These are phyloP conservation scores for Pasiphila rectangulata DNA, from an alignment of 2,888 invertebrate genomes.

Conservation along the genomic window DNA sequence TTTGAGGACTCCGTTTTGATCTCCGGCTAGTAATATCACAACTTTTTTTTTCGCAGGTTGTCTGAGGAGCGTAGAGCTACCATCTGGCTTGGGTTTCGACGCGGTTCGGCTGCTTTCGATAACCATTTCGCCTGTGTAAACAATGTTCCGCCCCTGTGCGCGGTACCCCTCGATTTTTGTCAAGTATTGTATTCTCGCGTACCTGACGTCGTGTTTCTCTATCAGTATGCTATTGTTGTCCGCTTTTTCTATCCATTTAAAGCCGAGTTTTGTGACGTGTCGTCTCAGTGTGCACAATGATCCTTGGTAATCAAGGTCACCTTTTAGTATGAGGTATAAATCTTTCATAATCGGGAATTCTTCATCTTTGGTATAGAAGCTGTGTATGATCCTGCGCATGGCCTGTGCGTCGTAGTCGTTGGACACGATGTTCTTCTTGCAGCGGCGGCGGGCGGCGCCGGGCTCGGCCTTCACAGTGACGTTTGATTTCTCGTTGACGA, in stretches of 20 bases:
- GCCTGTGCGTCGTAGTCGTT: slow-evolving; percentile 40
- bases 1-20: slow-evolving; percentile 33
- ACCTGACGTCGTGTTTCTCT: slow-evolving; percentile 42
- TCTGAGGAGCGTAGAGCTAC: slow-evolving; percentile 39
- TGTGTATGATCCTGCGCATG: slow-evolving; percentile 40
- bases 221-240: slow-evolving; percentile 40
- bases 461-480: slow-evolving; percentile 33
- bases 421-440: slow-evolving; percentile 36
- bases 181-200: slow-evolving; percentile 39
- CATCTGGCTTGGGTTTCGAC: slow-evolving; percentile 40
- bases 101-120: slow-evolving; percentile 40
- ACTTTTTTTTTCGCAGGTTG: slow-evolving; percentile 40
- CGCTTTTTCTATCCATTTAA: slow-evolving; percentile 44
- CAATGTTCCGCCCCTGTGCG: slow-evolving; percentile 37
- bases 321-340: slow-evolving; percentile 40
- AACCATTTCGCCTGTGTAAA: slow-evolving; percentile 39
- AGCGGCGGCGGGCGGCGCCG: slow-evolving; percentile 29
- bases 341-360: slow-evolving; percentile 44
- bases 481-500: slow-evolving; percentile 35
- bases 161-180: slow-evolving; percentile 41
- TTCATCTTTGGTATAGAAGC: slow-evolving; percentile 41
- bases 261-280: slow-evolving; percentile 40
- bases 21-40: slow-evolving; percentile 39
- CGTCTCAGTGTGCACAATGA: slow-evolving; percentile 40
- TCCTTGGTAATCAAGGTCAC: slow-evolving; percentile 42